Base-by-base conservation (phyloP, 2,888 invertebrate genomes). In the Synergus japonicus region DNA sequence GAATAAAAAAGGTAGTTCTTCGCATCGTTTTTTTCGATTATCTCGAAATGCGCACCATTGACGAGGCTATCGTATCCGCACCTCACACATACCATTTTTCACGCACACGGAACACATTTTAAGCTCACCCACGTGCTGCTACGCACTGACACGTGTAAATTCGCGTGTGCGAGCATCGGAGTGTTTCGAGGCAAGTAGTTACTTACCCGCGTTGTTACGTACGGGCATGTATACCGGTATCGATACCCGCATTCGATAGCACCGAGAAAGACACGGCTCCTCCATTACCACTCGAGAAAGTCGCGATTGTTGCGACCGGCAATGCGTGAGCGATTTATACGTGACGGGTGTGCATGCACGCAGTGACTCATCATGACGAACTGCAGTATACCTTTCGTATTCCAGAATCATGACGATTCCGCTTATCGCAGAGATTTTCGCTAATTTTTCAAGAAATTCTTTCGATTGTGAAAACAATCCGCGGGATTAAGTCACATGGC, bases 201-300 rank as follows among this genome's bases (percentile, higher is more conserved):
- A 73, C 78, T 79, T 79, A 58, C 46, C 46, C 60, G 60, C 29
- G 69, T 73, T 73, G 69, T 73, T 73, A 73, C 69, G 69, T 73
- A 73, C 15, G 54, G 43, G 22, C 58, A 18, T 77, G 78, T 58
- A 78, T 76, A 82, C 84, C 83, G 81, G 83, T 87, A 89, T 90
- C 88, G 89, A 89, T 89, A 89, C 86, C 85, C 85, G 82, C 82
- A 84, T 85, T 87, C 86, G 89, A 90, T 89, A 87, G 86, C 78
- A 78, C 78, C 69, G 67, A 83, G 80, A 82, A 81, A 85, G 89
- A 90, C 90, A 90, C 79, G 89, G 88, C 88, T 90, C 88, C 90
- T 90, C 90, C 90, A 90, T 90, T 90, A 90, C 88, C 89, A 84
- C 85, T 85, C 83, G 85, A 84, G 86, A 87, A 89, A 88, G 88